Base-by-base conservation (phyloP, 2,888 invertebrate genomes). In the Anoncus sp. region DNA sequence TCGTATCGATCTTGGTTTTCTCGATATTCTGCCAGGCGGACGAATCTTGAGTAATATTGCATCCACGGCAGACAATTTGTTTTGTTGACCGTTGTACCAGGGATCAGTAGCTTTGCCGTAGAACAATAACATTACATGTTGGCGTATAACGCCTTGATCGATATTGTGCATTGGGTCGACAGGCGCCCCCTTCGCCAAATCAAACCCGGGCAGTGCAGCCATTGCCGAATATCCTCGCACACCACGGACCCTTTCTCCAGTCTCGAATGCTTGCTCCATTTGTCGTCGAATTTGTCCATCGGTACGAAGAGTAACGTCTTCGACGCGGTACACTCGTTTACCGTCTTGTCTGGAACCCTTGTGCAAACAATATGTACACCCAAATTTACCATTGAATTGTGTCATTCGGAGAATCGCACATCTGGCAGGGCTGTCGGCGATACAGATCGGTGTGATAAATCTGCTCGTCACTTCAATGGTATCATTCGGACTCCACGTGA, bases 161-260 rank as follows among this genome's bases (percentile, higher is more conserved):
- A 67, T 51, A 31, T 60, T 60, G 40, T 72, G 77, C 77, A 77
- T 72, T 14, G n/a, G n/a, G 1, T 77, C 77, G 20, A 55, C 67
- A 1, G 18, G n/a, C 18, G 27, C 18, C 16, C 55, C 18, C 14
- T 22, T 14, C 16, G 35, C 18, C 12, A 55, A 18, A 7, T 55
- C 35, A 12, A 35, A 35, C 18, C 14, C 35, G 5, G 55, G 55
- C 3, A 55, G 16, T 38, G 10, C 6, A 10, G 7, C 2, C 18
- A 55, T 31, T 35, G 35, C 18, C 35, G 55, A 35, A 35, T 18
- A 14, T 2, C 55, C 55, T 35, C 20, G 10, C 14, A 57, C 9
- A 16, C 69, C 69, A n/a, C 4, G 35, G 27, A 35, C 35, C 14
- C 10, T n/a, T 5, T 2, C 2, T 35, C 35, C n/a, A 18, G 22